A percentile compares a stretch with the other conserved stretches of the same genome.
phyloP scores from a whole-genome alignment of 1,140 invertebrate genomes.

The Leptopilina clavipes region DNA sequence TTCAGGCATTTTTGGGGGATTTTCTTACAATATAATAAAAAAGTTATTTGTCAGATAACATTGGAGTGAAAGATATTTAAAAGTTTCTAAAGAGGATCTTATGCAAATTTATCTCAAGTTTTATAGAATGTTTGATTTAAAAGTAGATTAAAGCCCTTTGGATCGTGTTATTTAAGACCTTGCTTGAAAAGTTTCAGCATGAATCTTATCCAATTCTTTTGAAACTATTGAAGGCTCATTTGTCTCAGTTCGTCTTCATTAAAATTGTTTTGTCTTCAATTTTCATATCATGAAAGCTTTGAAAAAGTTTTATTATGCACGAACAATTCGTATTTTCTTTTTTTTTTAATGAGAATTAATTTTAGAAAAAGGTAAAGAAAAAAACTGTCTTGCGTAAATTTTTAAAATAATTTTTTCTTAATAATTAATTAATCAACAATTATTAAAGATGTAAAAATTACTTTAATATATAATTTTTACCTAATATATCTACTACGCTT shows the following conservation, averaged over 20 bases:
- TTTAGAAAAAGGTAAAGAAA: too few species aligned
- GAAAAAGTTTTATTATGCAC: background rate
- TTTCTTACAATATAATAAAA: background rate
- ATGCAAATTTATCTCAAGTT: conserved; percentile 26
- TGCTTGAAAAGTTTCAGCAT: conserved; percentile 15
- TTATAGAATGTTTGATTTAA: conserved; percentile 35
- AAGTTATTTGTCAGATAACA: conserved; percentile 14
- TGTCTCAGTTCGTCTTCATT: conserved; percentile 24
- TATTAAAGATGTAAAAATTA: too few species aligned
- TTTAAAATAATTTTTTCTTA: too few species aligned
- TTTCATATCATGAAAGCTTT: background rate
- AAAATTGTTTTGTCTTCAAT: background rate
- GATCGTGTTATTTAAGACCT: conserved; percentile 20
- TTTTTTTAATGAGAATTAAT: background rate
- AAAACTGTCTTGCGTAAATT: too few species aligned
- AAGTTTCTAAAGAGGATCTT: conserved; percentile 23
- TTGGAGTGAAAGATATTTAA: background rate
- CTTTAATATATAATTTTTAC: too few species aligned
- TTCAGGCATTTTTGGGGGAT: background rate
- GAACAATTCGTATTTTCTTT: too few species aligned
- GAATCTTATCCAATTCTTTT: conserved; percentile 28
- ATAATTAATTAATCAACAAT: too few species aligned
- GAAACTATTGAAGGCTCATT: conserved; percentile 28
- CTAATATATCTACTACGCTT: too few species aligned
- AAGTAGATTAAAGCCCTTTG: conserved; percentile 24